Conservation (phyloP, 1,140 invertebrate genomes). For the Polyergus mexicanus region DNA sequence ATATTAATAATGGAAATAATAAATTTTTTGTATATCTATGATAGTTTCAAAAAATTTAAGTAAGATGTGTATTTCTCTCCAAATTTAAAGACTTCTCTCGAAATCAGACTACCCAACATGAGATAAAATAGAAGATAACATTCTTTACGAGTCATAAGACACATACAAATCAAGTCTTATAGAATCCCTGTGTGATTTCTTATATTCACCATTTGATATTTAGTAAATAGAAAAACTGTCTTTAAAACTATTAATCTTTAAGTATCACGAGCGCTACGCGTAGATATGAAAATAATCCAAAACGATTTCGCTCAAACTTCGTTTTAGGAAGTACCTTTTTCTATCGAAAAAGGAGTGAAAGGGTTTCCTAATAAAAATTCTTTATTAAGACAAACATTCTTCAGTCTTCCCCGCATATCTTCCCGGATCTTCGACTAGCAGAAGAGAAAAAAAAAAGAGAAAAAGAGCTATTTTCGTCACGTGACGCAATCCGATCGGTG, state of each 20-base stretch:
- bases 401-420: not conserved
- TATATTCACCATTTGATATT: not conserved
- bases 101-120: not conserved
- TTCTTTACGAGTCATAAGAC: not conserved
- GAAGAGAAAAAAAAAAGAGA: not conserved
- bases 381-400: not conserved
- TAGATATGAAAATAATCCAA: not conserved
- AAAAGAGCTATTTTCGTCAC: conserved; percentile 75
- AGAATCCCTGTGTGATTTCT: not conserved
- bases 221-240: not conserved
- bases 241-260: not conserved
- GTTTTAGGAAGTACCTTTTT: not conserved
- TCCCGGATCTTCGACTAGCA: not conserved
- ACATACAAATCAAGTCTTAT: not conserved
- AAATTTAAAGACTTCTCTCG: not conserved
- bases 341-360: not conserved
- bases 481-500: conserved; percentile 73
- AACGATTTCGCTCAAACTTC: not conserved
- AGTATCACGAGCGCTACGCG: not conserved
- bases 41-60: no score
- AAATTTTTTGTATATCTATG: no score
- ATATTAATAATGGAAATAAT: not conserved
- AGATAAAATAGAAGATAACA: not conserved
- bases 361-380: not conserved
- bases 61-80: no score